phyloP scores from a whole-genome alignment of 1,140 invertebrate genomes.

The Pachypsylla venusta region DNA sequence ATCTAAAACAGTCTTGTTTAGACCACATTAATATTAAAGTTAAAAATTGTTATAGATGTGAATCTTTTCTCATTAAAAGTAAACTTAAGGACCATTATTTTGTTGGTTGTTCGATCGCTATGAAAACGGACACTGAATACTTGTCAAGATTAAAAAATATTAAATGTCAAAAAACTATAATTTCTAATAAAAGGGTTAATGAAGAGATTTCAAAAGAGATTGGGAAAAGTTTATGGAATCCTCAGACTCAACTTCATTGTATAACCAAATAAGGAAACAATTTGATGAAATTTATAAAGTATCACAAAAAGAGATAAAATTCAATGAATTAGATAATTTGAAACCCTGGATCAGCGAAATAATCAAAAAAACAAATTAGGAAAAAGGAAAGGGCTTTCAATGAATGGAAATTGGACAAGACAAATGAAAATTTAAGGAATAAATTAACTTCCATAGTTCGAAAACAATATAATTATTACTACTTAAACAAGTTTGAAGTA shows the following conservation, averaged over 20 bases:
- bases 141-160: no score
- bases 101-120: background rate
- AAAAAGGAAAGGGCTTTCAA: background rate
- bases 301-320: no score
- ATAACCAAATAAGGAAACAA: no score
- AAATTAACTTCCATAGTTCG: background rate
- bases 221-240: no score
- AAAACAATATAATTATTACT: slow-evolving; percentile 2
- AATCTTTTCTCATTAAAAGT: background rate
- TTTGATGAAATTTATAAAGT: no score
- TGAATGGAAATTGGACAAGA: background rate
- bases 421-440: background rate
- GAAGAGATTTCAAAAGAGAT: no score
- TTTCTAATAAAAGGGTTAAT: no score
- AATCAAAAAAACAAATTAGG: background rate
- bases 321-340: no score
- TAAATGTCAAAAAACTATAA: no score
- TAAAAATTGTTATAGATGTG: background rate
- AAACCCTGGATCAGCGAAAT: no score
- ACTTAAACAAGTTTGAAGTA: background rate
- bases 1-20: background rate
- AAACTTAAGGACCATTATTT: background rate
- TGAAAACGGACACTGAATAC: no score
- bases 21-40: background rate
- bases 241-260: no score